A percentile compares a stretch with the other conserved stretches of the same genome.
Conservation (phyloP, 1,140 invertebrate species). For the Carcinoscorpius rotundicauda region DNA sequence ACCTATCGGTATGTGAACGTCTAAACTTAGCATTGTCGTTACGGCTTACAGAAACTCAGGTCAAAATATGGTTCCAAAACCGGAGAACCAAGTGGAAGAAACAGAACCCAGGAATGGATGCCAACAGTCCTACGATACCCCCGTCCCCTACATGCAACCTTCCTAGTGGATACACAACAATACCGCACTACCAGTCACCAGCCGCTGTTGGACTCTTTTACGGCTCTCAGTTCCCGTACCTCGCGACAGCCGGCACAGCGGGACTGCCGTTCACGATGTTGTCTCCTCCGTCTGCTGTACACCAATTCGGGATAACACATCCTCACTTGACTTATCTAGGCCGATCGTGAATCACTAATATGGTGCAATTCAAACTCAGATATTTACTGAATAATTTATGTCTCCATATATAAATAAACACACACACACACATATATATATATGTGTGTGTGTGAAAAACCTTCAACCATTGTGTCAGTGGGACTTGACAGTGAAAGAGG, state of each 20-base stretch:
- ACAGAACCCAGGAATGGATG: slow-evolving; percentile 95
- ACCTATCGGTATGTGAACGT: slow-evolving; percentile 92
- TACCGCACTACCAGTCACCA: slow-evolving; percentile 10
- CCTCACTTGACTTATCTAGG: slow-evolving; percentile 21
- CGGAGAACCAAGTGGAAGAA: slow-evolving; percentile 98
- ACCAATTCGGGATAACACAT: slow-evolving; percentile 17
- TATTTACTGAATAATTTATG: no score
- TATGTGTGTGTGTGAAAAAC: no score
- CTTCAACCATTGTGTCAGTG: no score
- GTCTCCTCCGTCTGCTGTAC: slow-evolving; percentile 15
- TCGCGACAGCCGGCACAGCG: slow-evolving; percentile 8
- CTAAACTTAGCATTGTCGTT: slow-evolving; percentile 88
- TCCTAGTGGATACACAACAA: slow-evolving; percentile 12
- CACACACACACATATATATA: no score
- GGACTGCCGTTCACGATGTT: no score
- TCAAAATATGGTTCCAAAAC: slow-evolving; percentile 95
- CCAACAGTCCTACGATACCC: slow-evolving; percentile 80
- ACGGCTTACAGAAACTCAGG: slow-evolving; percentile 93
- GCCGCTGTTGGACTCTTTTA: slow-evolving; percentile 21
- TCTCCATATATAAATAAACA: no score
- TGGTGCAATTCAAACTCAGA: no score
- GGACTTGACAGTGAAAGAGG: no score
- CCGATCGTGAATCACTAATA: slow-evolving; percentile 9
- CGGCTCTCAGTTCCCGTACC: slow-evolving; percentile 24
- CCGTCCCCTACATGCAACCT: slow-evolving; percentile 46